Percentiles rank a stretch among this genome's conserved stretches.
Conservation (phyloP, 2,888 invertebrate genomes). For the Acholoe squamosa region DNA sequence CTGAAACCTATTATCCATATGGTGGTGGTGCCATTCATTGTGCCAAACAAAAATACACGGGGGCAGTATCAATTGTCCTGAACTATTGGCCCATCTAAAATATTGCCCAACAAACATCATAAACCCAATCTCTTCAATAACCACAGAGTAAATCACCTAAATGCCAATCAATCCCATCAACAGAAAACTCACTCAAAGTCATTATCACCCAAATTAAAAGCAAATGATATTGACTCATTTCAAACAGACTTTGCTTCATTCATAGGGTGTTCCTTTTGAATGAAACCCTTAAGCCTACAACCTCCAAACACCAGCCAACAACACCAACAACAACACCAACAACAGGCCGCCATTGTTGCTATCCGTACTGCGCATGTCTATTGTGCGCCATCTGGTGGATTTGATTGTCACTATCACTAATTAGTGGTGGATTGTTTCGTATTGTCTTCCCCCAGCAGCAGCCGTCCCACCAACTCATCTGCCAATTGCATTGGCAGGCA, state of each 20-base stretch:
- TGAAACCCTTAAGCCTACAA: background rate
- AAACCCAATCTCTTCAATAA: too few relatives aligned
- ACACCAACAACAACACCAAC: background rate
- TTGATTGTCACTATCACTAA: slow-evolving; percentile 44
- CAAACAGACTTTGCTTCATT: slow-evolving; percentile 1
- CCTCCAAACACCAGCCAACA: background rate
- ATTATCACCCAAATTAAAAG: too few relatives aligned
- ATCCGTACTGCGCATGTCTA: background rate
- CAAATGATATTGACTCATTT: background rate
- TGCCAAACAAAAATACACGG: too few relatives aligned
- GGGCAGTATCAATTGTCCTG: too few relatives aligned
- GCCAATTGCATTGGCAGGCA: background rate
- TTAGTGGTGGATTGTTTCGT: slow-evolving; percentile 35
- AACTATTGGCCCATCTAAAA: too few relatives aligned
- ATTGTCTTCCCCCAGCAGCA: background rate
- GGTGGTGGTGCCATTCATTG: too few relatives aligned
- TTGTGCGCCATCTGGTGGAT: slow-evolving; percentile 37
- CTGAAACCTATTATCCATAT: too few relatives aligned
- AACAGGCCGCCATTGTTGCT: background rate
- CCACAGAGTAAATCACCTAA: too few relatives aligned
- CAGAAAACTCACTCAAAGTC: too few relatives aligned
- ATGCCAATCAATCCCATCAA: too few relatives aligned
- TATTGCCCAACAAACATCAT: too few relatives aligned
- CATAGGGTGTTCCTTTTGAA: too few relatives aligned
- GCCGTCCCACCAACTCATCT: background rate